phyloP scores from a whole-genome alignment of 2,113 vertebrate species.

The Delphinus delphis region DNA sequence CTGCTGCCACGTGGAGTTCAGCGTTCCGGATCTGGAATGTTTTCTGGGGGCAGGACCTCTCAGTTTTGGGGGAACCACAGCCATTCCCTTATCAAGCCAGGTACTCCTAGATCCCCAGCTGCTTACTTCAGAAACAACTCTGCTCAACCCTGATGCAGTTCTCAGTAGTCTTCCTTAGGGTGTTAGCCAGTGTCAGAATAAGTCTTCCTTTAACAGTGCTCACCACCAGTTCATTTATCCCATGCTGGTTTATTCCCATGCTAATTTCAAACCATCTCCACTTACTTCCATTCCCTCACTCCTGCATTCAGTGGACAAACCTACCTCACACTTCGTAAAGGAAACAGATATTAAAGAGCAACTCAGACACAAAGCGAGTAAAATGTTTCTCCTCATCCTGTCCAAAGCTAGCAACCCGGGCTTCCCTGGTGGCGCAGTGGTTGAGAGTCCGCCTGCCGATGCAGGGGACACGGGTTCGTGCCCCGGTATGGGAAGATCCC shows the following conservation, averaged over 20 bases:
- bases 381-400: not conserved
- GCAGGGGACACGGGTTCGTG: too few species aligned
- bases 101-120: not conserved
- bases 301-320: not conserved
- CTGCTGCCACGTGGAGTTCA: not conserved
- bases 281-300: not conserved
- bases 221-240: not conserved
- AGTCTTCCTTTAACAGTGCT: not conserved
- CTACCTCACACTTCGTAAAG: not conserved
- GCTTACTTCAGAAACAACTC: not conserved
- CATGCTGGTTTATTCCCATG: not conserved
- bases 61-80: not conserved
- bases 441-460: too few species aligned
- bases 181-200: not conserved
- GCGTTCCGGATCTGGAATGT: not conserved
- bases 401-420: not conserved
- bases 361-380: not conserved
- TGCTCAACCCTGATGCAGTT: not conserved
- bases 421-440: too few species aligned
- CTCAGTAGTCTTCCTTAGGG: not conserved
- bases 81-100: not conserved
- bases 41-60: not conserved
- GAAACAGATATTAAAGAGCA: not conserved
- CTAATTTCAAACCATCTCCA: not conserved
- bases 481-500: too few species aligned